These are phyloP conservation scores for Drosophila ogumai DNA, from an alignment of 1,140 invertebrate genomes.

Conservation along the genomic window DNA sequence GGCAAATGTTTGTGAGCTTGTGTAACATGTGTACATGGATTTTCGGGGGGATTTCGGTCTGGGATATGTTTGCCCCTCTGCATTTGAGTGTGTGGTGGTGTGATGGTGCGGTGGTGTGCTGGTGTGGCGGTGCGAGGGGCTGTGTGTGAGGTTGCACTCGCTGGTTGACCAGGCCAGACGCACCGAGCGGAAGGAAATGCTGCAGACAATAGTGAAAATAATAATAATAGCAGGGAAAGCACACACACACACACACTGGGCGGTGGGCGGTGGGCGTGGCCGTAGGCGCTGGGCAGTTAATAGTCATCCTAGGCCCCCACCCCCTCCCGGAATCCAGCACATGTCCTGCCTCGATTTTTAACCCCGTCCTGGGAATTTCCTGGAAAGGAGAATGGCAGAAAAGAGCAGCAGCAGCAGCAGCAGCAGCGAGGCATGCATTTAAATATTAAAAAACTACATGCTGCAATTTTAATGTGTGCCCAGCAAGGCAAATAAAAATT, in stretches of 20 bases:
- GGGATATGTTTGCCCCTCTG: constrained; percentile 34
- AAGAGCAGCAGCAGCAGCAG: constrained; percentile 4
- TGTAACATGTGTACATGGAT: constrained; percentile 54
- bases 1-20: constrained; percentile 24
- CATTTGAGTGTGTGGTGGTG: constrained; percentile 2
- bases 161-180: constrained; percentile 53
- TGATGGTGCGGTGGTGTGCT: neutral
- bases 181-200: constrained; percentile 54
- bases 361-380: constrained; percentile 11
- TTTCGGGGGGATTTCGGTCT: constrained; percentile 40
- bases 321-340: neutral
- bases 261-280: constrained; percentile 15
- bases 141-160: constrained; percentile 37
- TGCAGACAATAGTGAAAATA: constrained; percentile 68
- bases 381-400: neutral
- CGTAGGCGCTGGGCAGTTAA: constrained; percentile 47
- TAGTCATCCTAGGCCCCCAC: constrained; percentile 19
- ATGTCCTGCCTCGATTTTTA: constrained; percentile 20
- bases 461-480: constrained; percentile 72
- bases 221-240: constrained; percentile 54
- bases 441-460: constrained; percentile 68
- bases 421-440: constrained; percentile 49
- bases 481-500: constrained; percentile 73
- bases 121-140: neutral
- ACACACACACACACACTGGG: neutral